Evolutionary conservation across 2,888 invertebrate genomes (phyloP), one percentile per base, ranked within the genome.

Genomic region (Stenchaetothrips biformis): DNA sequence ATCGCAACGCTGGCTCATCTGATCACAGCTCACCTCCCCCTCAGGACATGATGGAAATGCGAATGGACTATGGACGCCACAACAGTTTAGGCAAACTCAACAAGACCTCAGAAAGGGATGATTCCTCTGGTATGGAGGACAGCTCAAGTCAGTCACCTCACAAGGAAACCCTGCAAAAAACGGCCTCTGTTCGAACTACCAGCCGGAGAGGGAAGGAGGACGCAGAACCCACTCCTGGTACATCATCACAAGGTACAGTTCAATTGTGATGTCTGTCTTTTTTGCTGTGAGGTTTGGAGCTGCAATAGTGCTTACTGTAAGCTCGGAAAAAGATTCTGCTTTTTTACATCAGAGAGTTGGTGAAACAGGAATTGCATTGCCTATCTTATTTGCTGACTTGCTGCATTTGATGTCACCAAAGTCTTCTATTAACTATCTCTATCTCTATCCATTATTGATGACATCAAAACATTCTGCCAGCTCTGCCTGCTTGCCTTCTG

Each of bases 201-300:
- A 84, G 85, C n/a, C 82, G 84, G 48, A 85, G 85, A 83, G 85
- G 87, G 81, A 87, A 87, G 83, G 85, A 87, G 82, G 87, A 88
- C 84, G 87, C 86, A 78, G 87, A 88, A 84, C 87, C 87, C 4
- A 87, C 87, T 77, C 87, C 88, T 81, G 87, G 87, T 82, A 87
- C 87, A 80, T 88, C 87, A 81, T 86, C 86, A 83, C 87, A 87
- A 85, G 87, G 87, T 87, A 74, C 21, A 67, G 7, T n/a, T n/a
- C 18, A 4, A n/a, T 0, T n/a, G n/a, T 67, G 18, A 9, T 67
- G 1, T n/a, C 7, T n/a, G 18, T 21, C 9, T 67, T 67, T 67
- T n/a, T 37, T 37, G 37, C 37, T 37, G 37, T 37, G 37, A 37
- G 37, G 37, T 37, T 37, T 4, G 37, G 37, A 37, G 37, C 37